These are phyloP conservation scores for Chondrilla cf. caribensis DNA, from an alignment of 37 sponge, comb jelly and placozoan genomes.

Conservation along the genomic window DNA sequence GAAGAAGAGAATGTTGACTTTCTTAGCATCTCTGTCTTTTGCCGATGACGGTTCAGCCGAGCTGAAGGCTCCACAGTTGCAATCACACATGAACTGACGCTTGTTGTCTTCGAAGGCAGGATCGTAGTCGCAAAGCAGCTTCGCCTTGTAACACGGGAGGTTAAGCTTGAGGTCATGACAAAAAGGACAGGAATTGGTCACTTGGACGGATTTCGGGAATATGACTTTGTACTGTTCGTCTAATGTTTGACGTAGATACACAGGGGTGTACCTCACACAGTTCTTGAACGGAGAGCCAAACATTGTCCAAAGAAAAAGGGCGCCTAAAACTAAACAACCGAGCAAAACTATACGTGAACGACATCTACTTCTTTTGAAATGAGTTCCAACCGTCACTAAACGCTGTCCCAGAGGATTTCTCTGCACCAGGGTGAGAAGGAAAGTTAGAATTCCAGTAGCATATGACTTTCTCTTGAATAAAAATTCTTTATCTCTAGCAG, in stretches of 20 bases:
- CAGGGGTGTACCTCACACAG: neutral
- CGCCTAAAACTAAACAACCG: neutral
- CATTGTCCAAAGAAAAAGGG: neutral
- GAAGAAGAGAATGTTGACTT: conserved; percentile 4
- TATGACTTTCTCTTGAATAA: neutral
- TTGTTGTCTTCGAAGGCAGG: neutral
- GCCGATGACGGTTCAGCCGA: neutral
- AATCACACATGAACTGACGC: neutral
- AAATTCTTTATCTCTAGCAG: neutral
- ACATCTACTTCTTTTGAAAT: neutral
- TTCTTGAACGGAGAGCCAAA: neutral
- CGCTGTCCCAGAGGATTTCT: neutral
- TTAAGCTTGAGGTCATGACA: neutral
- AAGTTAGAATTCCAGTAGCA: too few species aligned
- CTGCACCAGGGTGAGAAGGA: too few species aligned
- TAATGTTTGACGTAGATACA: neutral
- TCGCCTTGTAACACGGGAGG: neutral
- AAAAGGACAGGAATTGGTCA: conserved; percentile 22
- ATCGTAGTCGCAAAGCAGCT: neutral
- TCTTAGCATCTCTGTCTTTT: neutral
- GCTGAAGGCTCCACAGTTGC: conserved; percentile 17
- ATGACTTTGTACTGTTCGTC: neutral
- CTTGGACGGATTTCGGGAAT: neutral
- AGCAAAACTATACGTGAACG: neutral
- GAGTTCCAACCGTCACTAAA: neutral